Conservation (phyloP, 2,797 vertebrate genomes). For the Acipenser transmontanus region DNA sequence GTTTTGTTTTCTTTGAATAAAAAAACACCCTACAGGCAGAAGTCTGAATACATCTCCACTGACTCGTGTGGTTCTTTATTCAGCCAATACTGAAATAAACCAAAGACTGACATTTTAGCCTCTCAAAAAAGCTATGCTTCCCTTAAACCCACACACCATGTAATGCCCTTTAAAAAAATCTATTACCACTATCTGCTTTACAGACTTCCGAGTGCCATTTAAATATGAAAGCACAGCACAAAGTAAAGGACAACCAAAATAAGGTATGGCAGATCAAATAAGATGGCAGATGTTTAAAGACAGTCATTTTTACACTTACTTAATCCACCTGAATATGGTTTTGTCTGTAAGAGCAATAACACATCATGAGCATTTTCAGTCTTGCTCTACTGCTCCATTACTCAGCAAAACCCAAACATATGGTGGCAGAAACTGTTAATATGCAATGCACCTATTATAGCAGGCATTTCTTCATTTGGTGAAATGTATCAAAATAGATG, state of each 20-base stretch:
- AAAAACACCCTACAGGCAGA: no score
- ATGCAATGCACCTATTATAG: no score
- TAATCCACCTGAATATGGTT: slow-evolving; percentile 27
- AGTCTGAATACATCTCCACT: no score
- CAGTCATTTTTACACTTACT: slow-evolving; percentile 35
- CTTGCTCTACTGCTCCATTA: slow-evolving; percentile 3
- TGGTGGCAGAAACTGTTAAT: no score
- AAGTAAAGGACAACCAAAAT: slow-evolving; percentile 16
- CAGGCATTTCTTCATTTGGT: not conserved
- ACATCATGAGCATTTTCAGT: slow-evolving; percentile 10
- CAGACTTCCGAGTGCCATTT: slow-evolving; percentile 45
- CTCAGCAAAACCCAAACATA: not conserved
- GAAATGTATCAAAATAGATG: not conserved
- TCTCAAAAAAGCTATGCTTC: slow-evolving; percentile 31
- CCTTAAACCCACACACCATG: slow-evolving; percentile 32
- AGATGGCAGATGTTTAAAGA: slow-evolving; percentile 21
- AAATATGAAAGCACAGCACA: slow-evolving; percentile 24
- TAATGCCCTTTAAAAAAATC: slow-evolving; percentile 43
- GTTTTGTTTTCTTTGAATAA: no score
- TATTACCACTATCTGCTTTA: slow-evolving; percentile 45
- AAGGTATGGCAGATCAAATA: slow-evolving; percentile 41
- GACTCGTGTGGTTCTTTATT: no score
- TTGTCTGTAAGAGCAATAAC: slow-evolving; percentile 21
- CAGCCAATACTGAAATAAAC: not conserved
- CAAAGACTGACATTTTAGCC: slow-evolving; percentile 32